Percentiles rank a stretch among this genome's conserved stretches.
Conservation (phyloP, 2,888 invertebrate genomes). For the Adelphocoris suturalis region DNA sequence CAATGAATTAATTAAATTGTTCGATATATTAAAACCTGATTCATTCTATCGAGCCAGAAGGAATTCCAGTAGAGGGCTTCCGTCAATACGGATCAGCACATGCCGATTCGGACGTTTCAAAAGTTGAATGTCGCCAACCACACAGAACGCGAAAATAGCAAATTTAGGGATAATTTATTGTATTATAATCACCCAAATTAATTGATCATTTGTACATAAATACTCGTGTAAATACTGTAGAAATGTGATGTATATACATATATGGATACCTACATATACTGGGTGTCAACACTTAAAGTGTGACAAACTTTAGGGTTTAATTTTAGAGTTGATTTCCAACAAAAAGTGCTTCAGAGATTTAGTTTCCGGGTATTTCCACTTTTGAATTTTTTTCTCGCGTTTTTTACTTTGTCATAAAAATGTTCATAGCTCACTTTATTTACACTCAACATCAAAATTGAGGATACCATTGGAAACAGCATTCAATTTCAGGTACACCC, state of each 20-base stretch:
- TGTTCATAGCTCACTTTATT: too few relatives aligned
- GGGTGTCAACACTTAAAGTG: too few relatives aligned
- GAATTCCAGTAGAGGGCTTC: background rate
- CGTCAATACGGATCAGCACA: background rate
- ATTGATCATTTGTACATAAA: slow-evolving; percentile 32
- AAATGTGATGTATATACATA: slow-evolving; percentile 29
- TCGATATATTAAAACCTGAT: background rate
- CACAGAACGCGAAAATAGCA: background rate
- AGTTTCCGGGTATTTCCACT: too few relatives aligned
- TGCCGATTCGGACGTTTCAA: background rate
- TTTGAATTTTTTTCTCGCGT: too few relatives aligned
- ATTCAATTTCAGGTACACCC: too few relatives aligned
- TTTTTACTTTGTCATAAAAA: too few relatives aligned
- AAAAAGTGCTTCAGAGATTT: too few relatives aligned
- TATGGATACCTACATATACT: background rate
- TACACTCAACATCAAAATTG: too few relatives aligned
- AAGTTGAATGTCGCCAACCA: background rate
- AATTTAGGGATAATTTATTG: background rate
- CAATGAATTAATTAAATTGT: too few relatives aligned
- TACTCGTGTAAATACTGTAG: slow-evolving; percentile 40
- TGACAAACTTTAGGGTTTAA: too few relatives aligned
- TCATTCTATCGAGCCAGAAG: background rate
- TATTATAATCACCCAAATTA: slow-evolving; percentile 5
- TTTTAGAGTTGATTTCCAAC: too few relatives aligned
- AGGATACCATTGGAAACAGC: too few relatives aligned